Base-by-base conservation (phyloP, 2,888 invertebrate species). In the Cepaea hortensis region DNA sequence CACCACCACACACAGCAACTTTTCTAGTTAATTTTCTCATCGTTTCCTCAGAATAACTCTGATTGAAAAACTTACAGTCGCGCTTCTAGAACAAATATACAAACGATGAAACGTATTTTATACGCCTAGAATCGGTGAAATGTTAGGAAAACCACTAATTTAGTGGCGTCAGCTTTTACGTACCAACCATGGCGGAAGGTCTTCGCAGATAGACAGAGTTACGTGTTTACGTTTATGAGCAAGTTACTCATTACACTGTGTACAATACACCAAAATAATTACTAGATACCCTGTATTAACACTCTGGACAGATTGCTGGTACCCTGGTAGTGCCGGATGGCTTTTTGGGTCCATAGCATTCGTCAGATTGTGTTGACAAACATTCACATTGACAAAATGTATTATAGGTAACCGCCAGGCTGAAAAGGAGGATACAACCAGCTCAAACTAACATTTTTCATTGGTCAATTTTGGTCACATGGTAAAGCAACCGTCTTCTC, bases 331-430 rank as follows among this genome's bases (percentile, higher is more conserved):
- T 91, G 93, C 93, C 93, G 94, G 95, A 95, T 95, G 95, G 94
- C 94, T 95, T 93, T 94, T 94, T 92, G 94, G 94, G 93, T 95
- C 95, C 95, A 95, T 95, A 94, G 91, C 91, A 91, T 90, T 90
- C 87, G 90, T 90, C 89, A 91, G 93, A 93, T 93, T 91, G 91
- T 90, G 88, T 89, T 86, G 88, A 90, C 90, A 90, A 90, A 90
- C 91, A 90, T 89, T 85, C 90, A 90, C 90, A 90, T 92, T 91
- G 90, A 91, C 91, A 91, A 91, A 90, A 91, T 91, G 92, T 92
- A 91, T 92, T 91, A 90, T 91, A 91, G 89, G 90, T 90, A 87
- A 89, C 90, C 91, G 88, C 88, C 75, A 84, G 87, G 87, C 84
- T 80, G 86, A 88, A 80, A 88, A 55, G 87, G 86, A 88, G 87